Evolutionary conservation across 1,140 invertebrate species (phyloP), one percentile per base, ranked within the genome.

Genomic region (Tachypleus tridentatus): DNA sequence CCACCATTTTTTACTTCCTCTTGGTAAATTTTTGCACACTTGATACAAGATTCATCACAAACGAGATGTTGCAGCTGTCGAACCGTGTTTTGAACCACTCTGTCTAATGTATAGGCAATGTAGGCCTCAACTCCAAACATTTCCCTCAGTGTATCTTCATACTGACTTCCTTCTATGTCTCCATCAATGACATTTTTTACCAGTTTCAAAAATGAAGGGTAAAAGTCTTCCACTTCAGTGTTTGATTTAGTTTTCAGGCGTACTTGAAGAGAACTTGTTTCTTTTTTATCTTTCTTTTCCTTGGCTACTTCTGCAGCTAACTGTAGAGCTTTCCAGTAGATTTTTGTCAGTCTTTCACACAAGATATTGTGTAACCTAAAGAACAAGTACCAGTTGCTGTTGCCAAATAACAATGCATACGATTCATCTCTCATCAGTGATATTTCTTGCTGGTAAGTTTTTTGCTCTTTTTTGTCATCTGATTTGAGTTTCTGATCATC

Each of bases 61-160:
- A 93, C 91, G 72, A 95, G 84, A 76, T 95, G 88, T 76, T 97
- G 93, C 67, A 97, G 80, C 84, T 67, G 82, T 78, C 92, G 81
- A 4, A 96, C 92, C 65, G 91, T 87, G 75, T 91, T 90, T 58
- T 86, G 86, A 4, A 97, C 89, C 10, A 96, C 81, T 80, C 93
- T 93, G 75, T 96, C 92, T 72, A 95, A 80, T 54, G 92, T 95
- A 73, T 93, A 96, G 10, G 88, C 87, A 61, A 93, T 86, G 74
- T 96, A 98, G 0, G 94, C 95, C 75, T 97, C 88, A 69, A 97
- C 97, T 61, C 93, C 93, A 77, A 97, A 95, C 91, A 98, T 95
- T 79, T 97, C 93, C 53, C 95, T 76, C 52, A 97, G 81, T 3
- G 89, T 90, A 74, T 98, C 95, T 76, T 98, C 95, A 76, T 92